Base-by-base conservation (phyloP, 1,140 invertebrate species). In the Micrasema longulum region DNA sequence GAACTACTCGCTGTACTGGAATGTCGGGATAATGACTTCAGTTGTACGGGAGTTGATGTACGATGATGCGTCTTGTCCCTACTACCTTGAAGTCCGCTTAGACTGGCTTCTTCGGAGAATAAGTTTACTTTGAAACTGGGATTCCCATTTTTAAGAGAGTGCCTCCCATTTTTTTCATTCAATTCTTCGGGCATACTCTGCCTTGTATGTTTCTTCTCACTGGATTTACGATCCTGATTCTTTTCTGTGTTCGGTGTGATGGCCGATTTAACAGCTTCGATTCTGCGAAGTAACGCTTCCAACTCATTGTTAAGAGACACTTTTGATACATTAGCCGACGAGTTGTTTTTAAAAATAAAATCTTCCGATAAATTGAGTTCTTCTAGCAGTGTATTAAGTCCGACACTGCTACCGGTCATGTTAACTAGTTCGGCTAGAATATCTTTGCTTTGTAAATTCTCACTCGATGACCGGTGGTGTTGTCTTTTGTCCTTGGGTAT, bases 11-110 rank as follows among this genome's bases (percentile, higher is more conserved):
- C 14, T 1, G 81, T 81, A 47, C 80, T 84, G 1, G 84, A 83
- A 38, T 82, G 81, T 53, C 82, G 83, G 1, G 82, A 81, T 67
- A 80, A 77, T 12, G 82, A 85, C 76, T 83, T 86, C 60, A 82
- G 76, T 68, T 83, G 81, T 3, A 87, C 82, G 4, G 86, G 86
- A 14, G 87, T 88, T 0, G 87, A 88, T 14, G 87, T 88, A 3
- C 84, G 23, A 0, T 77, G 73, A 7, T 71, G 70, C 11, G 73
- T 77, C 60, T 81, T 73, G 50, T 76, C 78, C 75, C 62, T 72
- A 82, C 79, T 68, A 6, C 65, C 65, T 68, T 66, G 48, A 1
- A 53, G 26, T 14, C 60, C 60, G n/a, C 60, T 64, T 3, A 64
- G 41, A 26, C 22, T 64, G 1, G 60, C 60, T 23, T 64, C 60